Percentiles rank a stretch among this genome's conserved stretches.
These are phyloP conservation scores for Labroides dimidiatus DNA, from an alignment of 2,797 vertebrate genomes.

Conservation along the genomic window DNA sequence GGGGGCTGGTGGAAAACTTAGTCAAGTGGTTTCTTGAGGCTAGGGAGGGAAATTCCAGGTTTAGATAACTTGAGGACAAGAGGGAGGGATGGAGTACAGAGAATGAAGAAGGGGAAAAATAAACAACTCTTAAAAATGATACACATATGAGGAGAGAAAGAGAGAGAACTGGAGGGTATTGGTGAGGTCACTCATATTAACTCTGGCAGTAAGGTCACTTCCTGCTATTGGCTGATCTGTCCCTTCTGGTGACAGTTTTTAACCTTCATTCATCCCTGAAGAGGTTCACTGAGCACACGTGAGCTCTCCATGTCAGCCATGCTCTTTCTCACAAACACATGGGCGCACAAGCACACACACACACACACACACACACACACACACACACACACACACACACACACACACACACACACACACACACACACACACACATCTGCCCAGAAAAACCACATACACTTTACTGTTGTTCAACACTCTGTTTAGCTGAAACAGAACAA, in stretches of 20 bases:
- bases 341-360: too few relatives aligned
- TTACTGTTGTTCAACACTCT: neutral
- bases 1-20: conserved; percentile 14
- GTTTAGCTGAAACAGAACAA: neutral
- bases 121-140: conserved; percentile 20
- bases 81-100: neutral
- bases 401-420: conserved; percentile 23
- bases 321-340: neutral
- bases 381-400: conserved; percentile 12
- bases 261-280: conserved; percentile 19
- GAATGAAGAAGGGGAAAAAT: neutral
- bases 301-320: conserved; percentile 2
- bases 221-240: neutral
- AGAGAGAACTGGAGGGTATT: conserved; percentile 9
- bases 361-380: conserved; percentile 1
- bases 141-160: conserved; percentile 11
- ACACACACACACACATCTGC: conserved; percentile 12
- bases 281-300: neutral
- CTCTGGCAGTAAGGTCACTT: conserved; percentile 36
- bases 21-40: conserved; percentile 5
- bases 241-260: conserved; percentile 11
- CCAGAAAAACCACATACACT: conserved; percentile 4
- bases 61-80: conserved; percentile 35
- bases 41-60: conserved; percentile 46
- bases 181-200: conserved; percentile 16